These are phyloP conservation scores for Orientallactaga sibirica DNA, from an alignment of 2,797 vertebrate species.

Conservation along the genomic window DNA sequence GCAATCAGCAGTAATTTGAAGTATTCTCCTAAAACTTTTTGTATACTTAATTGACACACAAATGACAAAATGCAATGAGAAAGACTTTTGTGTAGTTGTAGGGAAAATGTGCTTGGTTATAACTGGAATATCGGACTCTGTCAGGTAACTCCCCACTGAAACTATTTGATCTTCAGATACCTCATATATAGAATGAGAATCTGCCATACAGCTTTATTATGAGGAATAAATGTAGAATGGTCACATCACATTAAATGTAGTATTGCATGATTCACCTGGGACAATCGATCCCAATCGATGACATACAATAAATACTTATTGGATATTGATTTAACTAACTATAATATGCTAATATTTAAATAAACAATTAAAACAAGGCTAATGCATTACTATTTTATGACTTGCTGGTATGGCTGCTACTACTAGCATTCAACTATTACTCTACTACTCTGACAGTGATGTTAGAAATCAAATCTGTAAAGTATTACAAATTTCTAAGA, in stretches of 20 bases:
- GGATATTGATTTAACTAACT: background rate
- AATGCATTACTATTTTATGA: background rate
- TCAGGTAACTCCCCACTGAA: accelerated
- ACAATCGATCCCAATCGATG: background rate
- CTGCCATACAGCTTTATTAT: background rate
- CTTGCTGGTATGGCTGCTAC: too few species aligned
- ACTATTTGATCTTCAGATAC: background rate
- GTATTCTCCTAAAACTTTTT: background rate
- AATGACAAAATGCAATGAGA: background rate
- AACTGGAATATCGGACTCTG: background rate
- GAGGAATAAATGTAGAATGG: background rate
- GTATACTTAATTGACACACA: background rate
- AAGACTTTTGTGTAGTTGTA: accelerated
- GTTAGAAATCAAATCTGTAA: background rate
- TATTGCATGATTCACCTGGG: background rate
- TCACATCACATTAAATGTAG: background rate
- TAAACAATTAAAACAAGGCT: background rate
- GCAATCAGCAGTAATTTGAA: background rate
- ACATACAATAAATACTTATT: background rate
- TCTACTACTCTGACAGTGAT: background rate
- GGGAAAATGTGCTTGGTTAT: accelerated
- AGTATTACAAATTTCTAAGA: background rate
- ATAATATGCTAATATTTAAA: background rate
- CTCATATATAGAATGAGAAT: background rate
- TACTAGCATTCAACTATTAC: background rate